phyloP scores from a whole-genome alignment of 2,888 invertebrate species.

The Drosophila nr. perissopoda region DNA sequence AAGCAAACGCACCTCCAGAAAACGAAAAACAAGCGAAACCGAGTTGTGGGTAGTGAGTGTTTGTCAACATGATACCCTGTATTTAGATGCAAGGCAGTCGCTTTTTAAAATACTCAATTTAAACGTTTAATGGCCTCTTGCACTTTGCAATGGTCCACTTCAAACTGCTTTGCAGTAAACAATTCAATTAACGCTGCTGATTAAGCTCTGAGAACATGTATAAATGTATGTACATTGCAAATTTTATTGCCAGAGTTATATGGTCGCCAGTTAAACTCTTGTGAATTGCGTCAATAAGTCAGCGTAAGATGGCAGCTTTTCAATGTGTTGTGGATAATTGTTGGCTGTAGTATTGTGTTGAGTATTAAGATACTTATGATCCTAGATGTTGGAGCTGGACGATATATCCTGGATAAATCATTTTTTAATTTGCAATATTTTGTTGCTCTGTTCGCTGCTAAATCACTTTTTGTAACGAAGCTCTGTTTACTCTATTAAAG shows the following conservation, averaged over 20 bases:
- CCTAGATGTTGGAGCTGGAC: neutral
- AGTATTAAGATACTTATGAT: neutral
- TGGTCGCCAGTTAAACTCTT: neutral
- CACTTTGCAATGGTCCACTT: neutral
- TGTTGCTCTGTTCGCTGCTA: constrained; percentile 2
- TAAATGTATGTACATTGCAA: neutral
- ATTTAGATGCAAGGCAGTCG: neutral
- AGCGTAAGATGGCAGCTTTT: neutral
- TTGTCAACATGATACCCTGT: constrained; percentile 43
- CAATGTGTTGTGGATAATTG: neutral
- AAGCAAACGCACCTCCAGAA: constrained; percentile 5
- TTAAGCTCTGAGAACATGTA: neutral
- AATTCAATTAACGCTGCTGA: constrained; percentile 5
- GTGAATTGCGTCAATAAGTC: constrained; percentile 4
- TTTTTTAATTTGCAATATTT: neutral
- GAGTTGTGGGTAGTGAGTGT: neutral
- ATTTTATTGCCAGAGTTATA: neutral
- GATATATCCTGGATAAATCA: neutral
- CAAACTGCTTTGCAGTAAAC: neutral
- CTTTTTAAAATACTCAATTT: neutral
- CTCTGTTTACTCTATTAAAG: constrained; percentile 4
- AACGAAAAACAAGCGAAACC: constrained; percentile 14
- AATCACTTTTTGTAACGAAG: neutral
- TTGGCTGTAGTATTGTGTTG: neutral
- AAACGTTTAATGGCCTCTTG: neutral